Conservation (phyloP, 2,113 vertebrate genomes). For the Rynchops niger region DNA sequence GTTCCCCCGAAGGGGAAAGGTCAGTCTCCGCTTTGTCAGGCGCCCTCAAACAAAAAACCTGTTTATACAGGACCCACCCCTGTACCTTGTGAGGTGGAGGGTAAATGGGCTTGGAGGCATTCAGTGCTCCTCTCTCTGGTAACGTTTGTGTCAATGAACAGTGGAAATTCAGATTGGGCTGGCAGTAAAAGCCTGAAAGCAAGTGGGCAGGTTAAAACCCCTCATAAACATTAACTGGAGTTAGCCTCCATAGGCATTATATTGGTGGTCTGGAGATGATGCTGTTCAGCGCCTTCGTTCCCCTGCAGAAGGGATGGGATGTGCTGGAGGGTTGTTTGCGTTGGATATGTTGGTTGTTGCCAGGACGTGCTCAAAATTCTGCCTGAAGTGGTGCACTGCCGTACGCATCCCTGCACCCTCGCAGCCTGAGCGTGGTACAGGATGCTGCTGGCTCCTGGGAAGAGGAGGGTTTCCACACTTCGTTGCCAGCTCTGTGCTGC, state of each 20-base stretch:
- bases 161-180: not conserved
- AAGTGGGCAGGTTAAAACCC: not conserved
- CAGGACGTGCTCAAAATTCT: not conserved
- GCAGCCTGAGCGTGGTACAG: accelerated
- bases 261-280: not conserved
- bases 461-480: not conserved
- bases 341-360: not conserved
- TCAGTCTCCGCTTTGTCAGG: slow-evolving; percentile 12
- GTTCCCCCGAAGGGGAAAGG: slow-evolving; percentile 39
- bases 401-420: accelerated
- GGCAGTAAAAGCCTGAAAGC: not conserved
- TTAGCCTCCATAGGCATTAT: accelerated
- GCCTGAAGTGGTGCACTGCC: not conserved
- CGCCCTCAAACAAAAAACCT: not conserved
- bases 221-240: not conserved
- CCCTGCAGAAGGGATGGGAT: not conserved
- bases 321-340: not conserved
- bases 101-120: slow-evolving; percentile 6
- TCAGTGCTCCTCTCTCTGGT: not conserved
- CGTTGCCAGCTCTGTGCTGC: not conserved
- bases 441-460: not conserved
- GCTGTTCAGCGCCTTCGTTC: not conserved
- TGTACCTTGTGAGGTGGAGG: slow-evolving; percentile 3
- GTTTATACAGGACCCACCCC: slow-evolving; percentile 51
- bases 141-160: not conserved